Evolutionary conservation across 2,113 vertebrate species (phyloP).

Genomic region (Nycticryphes semicollaris): DNA sequence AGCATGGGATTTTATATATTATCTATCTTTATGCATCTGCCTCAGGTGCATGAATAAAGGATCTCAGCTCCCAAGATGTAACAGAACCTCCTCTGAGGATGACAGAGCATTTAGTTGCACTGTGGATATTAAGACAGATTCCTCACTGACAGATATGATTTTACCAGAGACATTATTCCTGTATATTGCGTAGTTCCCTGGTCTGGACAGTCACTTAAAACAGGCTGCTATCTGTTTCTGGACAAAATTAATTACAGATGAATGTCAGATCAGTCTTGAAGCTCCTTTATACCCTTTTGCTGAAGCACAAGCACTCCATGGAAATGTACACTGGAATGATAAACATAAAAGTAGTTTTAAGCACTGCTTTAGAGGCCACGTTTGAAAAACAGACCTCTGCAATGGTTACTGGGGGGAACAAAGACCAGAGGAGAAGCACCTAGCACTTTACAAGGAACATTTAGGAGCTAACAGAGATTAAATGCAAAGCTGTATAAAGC

Average conservation of each 20-base stretch:
- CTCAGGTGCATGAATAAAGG: neutral
- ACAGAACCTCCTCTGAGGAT: neutral
- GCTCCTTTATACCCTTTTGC: neutral
- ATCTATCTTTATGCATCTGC: neutral
- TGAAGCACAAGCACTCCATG: neutral
- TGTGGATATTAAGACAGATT: neutral
- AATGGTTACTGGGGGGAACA: neutral
- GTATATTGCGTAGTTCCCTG: neutral
- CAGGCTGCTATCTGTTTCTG: neutral
- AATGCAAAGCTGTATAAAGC: neutral
- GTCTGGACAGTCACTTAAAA: neutral
- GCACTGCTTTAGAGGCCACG: neutral
- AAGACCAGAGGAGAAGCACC: neutral
- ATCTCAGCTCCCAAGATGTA: neutral
- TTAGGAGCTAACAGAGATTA: neutral
- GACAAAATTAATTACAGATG: neutral
- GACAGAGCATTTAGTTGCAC: neutral
- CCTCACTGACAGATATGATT: accelerated
- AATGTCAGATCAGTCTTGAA: neutral
- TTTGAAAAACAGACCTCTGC: neutral
- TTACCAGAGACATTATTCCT: neutral
- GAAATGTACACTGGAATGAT: neutral
- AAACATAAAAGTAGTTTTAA: neutral
- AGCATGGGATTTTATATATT: neutral
- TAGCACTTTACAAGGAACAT: neutral